phyloP scores from a whole-genome alignment of 2,888 invertebrate genomes.

The Hermaeophaga mercurialis region DNA sequence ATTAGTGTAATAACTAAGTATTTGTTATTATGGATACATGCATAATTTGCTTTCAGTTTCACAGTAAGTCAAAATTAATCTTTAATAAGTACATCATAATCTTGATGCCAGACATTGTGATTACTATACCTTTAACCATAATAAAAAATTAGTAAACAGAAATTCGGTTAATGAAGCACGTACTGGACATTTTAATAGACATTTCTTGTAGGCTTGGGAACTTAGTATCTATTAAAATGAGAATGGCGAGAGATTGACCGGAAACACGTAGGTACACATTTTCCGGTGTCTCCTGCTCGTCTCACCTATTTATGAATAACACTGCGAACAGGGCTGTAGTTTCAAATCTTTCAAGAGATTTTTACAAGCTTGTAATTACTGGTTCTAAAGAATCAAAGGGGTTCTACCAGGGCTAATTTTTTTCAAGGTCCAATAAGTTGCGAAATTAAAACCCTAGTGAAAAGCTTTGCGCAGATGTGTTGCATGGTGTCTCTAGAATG shows the following conservation, averaged over 20 bases:
- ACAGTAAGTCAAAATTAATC: neutral
- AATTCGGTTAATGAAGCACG: constrained; percentile 12
- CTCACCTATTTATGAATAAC: constrained; percentile 11
- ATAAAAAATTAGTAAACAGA: neutral
- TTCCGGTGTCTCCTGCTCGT: constrained; percentile 23
- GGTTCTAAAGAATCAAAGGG: no score
- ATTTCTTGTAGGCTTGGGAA: constrained; percentile 20
- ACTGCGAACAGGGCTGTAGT: neutral
- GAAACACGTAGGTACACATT: constrained; percentile 27
- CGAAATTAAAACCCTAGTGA: no score
- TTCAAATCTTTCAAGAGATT: no score
- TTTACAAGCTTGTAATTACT: no score
- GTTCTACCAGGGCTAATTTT: no score
- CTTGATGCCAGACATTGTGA: neutral
- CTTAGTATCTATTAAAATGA: constrained; percentile 15
- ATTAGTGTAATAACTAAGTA: no score
- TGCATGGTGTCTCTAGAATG: no score
- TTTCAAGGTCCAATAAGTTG: no score
- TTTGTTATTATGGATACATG: no score
- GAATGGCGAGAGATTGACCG: constrained; percentile 27
- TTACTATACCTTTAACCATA: neutral
- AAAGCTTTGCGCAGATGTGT: no score
- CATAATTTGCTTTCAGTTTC: no score
- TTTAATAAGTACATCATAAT: no score
- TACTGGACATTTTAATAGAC: neutral